Percentiles rank a stretch among this genome's conserved stretches.
Conservation (phyloP, 2,888 invertebrate species). For the Xestia c-nigrum region DNA sequence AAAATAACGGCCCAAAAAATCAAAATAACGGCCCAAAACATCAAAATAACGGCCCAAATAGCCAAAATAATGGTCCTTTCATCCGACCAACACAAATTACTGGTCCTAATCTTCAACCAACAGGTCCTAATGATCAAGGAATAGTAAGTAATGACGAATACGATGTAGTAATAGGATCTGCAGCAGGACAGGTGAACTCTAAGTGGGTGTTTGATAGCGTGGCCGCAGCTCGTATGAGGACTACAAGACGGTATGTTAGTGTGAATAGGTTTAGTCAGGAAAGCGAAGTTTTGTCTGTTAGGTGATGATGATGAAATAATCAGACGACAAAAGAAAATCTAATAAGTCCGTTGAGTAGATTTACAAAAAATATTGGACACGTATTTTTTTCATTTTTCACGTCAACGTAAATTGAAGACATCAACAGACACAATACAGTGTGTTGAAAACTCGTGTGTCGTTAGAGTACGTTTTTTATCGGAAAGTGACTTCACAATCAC, state of each 20-base stretch:
- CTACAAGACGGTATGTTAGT: constrained; percentile 77
- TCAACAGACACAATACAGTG: too few species aligned
- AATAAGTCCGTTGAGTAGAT: too few species aligned
- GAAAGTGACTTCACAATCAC: too few species aligned
- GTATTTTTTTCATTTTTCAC: too few species aligned
- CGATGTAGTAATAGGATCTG: constrained; percentile 77
- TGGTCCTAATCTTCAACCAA: constrained; percentile 13
- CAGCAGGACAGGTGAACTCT: constrained; percentile 75
- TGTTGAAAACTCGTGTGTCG: too few species aligned
- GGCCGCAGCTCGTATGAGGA: constrained; percentile 80
- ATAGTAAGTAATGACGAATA: constrained; percentile 34
- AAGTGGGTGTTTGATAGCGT: constrained; percentile 88
- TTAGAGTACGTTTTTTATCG: too few species aligned
- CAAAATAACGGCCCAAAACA: not conserved
- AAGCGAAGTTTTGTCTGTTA: constrained; percentile 14
- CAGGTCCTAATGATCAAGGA: constrained; percentile 22
- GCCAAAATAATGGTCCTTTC: constrained; percentile 22
- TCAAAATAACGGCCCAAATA: constrained; percentile 23
- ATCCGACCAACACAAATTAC: constrained; percentile 24
- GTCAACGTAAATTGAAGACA: too few species aligned
- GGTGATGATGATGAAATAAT: not conserved
- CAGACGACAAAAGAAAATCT: too few species aligned
- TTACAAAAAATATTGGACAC: too few species aligned
- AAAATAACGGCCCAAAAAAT: not conserved
- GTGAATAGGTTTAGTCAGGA: constrained; percentile 44